Evolutionary conservation across 1,140 invertebrate genomes (phyloP).

Genomic region (Sycophaga agraensis): DNA sequence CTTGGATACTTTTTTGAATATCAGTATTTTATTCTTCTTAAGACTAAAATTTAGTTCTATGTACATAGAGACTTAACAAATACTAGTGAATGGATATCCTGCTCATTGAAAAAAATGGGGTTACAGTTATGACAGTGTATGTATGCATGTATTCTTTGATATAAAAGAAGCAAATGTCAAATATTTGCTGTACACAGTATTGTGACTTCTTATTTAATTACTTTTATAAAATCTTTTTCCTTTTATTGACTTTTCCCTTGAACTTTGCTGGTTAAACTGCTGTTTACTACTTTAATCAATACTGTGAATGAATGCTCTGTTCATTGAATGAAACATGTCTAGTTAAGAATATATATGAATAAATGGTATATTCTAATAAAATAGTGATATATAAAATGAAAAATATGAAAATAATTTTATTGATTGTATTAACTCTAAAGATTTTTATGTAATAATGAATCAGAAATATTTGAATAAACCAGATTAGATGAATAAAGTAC

Average conservation of each 20-base stretch:
- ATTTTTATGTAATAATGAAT: too few relatives aligned
- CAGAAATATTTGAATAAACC: too few relatives aligned
- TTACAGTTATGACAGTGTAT: background rate
- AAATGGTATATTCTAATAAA: slow-evolving; percentile 19
- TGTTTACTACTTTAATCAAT: slow-evolving; percentile 31
- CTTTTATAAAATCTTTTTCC: background rate
- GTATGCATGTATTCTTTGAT: background rate
- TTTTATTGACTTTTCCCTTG: slow-evolving; percentile 25
- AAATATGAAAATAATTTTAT: background rate
- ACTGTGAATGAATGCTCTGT: slow-evolving; percentile 28
- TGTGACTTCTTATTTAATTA: background rate
- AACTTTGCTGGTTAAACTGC: slow-evolving; percentile 23
- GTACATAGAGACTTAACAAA: too few relatives aligned
- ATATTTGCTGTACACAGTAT: background rate
- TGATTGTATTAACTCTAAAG: too few relatives aligned
- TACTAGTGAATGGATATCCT: background rate
- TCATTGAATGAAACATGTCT: slow-evolving; percentile 23
- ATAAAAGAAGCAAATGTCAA: background rate
- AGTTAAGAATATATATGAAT: slow-evolving; percentile 18
- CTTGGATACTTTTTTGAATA: too few relatives aligned
- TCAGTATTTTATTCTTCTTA: too few relatives aligned
- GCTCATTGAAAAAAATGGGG: slow-evolving; percentile 1
- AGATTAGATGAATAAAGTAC: slow-evolving; percentile 5
- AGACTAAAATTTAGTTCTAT: too few relatives aligned
- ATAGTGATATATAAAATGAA: background rate